Evolutionary conservation across 37 sponge, comb jelly and placozoan genomes (phyloP), one percentile per base, ranked within the genome.

Genomic region (Axinella damicornis): DNA sequence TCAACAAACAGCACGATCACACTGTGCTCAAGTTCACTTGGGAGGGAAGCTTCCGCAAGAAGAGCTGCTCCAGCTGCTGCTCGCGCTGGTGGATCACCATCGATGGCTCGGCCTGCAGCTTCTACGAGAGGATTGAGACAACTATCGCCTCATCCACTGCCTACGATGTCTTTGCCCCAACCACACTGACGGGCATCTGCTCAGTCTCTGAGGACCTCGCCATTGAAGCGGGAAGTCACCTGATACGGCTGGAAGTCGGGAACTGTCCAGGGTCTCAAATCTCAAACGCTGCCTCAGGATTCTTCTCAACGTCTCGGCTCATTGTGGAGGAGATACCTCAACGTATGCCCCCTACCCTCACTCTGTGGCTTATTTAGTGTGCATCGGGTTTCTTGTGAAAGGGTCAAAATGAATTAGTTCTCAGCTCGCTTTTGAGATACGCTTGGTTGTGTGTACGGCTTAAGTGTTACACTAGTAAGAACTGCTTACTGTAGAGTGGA

Each of bases 21-120:
- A 90, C 86, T 1, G 81, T 73, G 20, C 70, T 90, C 41, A 52
- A 61, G 54, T 15, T 90, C 34, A 85, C 91, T 0, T 90, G 91
- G 91, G 91, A 90, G 38, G 91, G 84, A 0, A 89, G 83, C 85
- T 63, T 89, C 21, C 81, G 91, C 76, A 85, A 85, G 76, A 75
- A 75, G 81, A 34, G 70, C 32, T 90, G 91, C 80, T 67, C 19
- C 22, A 67, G 55, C 57, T 90, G 91, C 69, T 90, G 91, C 56
- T 19, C 69, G 24, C 91, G 78, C 61, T 90, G 91, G 91, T 79
- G 78, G 81, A 54, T 90, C 36, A 65, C 54, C 12, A 58, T 90
- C 30, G 81, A 85, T 67, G 91, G 91, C 30, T 33, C 74, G 20
- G 31, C 33, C 1, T 90, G 91, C 81, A 59, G 76, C 24, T 36